phyloP scores from a whole-genome alignment of 2,888 invertebrate genomes.

The Xanthia togata region DNA sequence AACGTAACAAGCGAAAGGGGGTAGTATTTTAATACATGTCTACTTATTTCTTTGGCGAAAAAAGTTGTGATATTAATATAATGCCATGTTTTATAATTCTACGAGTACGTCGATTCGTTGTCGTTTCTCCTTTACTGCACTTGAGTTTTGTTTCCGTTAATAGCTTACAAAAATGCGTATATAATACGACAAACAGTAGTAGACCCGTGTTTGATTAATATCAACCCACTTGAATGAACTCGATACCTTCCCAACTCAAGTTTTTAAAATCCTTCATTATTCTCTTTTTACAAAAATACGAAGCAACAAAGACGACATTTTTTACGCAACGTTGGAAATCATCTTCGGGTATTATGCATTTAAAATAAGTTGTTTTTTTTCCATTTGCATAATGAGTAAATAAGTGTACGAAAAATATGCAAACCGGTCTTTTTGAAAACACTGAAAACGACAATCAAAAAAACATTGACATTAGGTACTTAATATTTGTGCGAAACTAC shows the following conservation, averaged over 20 bases:
- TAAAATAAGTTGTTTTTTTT: background rate
- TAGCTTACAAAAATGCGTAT: background rate
- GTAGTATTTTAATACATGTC: too few relatives aligned
- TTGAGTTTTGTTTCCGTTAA: too few relatives aligned
- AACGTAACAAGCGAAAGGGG: too few relatives aligned
- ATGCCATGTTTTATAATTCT: background rate
- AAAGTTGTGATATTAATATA: too few relatives aligned
- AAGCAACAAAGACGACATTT: constrained; percentile 1
- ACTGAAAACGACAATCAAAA: background rate
- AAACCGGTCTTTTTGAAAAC: background rate
- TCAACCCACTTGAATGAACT: constrained; percentile 63
- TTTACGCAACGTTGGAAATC: background rate
- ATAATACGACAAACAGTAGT: constrained; percentile 25
- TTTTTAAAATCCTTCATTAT: constrained; percentile 31
- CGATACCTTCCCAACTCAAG: constrained; percentile 27
- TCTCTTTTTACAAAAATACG: constrained; percentile 19
- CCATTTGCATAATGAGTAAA: background rate
- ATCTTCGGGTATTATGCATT: background rate
- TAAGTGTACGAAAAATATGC: background rate
- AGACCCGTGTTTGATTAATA: constrained; percentile 49
- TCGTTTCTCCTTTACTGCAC: background rate
- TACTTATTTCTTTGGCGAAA: too few relatives aligned
- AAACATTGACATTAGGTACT: too few relatives aligned
- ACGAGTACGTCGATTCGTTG: too few relatives aligned
- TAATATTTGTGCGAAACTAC: too few relatives aligned